Evolutionary conservation across 2,888 invertebrate genomes (phyloP), one percentile per base, ranked within the genome.

Genomic region (Phortica okadai): DNA sequence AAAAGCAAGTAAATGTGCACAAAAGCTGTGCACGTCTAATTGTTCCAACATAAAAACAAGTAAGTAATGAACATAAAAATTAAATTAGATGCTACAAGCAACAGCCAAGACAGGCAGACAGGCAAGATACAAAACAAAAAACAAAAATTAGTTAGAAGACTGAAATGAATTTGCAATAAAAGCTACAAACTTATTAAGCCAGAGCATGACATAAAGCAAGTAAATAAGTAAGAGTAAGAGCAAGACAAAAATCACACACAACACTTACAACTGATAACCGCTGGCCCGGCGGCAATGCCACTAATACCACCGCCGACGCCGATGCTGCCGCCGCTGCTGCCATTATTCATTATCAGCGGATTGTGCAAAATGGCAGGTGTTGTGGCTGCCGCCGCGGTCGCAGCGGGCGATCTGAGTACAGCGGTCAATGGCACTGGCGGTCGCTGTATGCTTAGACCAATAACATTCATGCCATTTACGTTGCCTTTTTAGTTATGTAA

Each of bases 391-490:
- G 87, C 81, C 79, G 85, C 84, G 79, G 85, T 85, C 69, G 92
- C 84, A 76, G 92, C 80, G 77, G 81, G 81, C 80, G 83, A 74
- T 82, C 76, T 81, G 14, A 80, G 80, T 73, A 81, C 80, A 79
- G 84, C 92, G 67, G 92, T 92, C 84, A 92, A 89, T 75, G 93
- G 92, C 82, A 92, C 90, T 70, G 92, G 92, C 58, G 93, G 93
- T 78, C 93, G 93, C 89, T 93, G 93, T 80, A 93, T 89, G 78
- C 93, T 92, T 85, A 93, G 90, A 81, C 93, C 92, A 84, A 93
- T 95, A 92, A 95, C 94, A 91, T 95, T 95, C 92, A 95, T 94
- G 70, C 95, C 95, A 89, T 95, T 95, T 62, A 94, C 94, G 86
- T 93, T 93, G 84, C 95, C 95, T 95, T 45, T 74, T 67, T 56